These are phyloP conservation scores for Casuarius casuarius DNA, from an alignment of 2,113 vertebrate genomes.

Conservation along the genomic window DNA sequence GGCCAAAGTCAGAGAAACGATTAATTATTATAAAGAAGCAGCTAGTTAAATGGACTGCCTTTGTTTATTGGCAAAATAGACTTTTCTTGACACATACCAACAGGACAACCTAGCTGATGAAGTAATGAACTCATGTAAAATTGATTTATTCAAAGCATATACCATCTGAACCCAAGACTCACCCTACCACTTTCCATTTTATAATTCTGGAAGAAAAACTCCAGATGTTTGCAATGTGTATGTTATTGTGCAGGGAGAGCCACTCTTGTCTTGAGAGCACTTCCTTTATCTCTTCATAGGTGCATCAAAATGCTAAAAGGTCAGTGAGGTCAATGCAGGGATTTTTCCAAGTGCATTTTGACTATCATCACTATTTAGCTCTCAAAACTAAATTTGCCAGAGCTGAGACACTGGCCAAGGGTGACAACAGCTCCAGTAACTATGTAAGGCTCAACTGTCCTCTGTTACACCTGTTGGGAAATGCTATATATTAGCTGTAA, in stretches of 20 bases:
- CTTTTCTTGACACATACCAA: background rate
- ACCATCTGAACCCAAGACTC: background rate
- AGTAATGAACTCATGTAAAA: background rate
- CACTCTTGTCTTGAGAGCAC: background rate
- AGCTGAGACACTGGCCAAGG: background rate
- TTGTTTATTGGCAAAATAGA: background rate
- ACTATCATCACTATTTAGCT: background rate
- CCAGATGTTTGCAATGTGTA: background rate
- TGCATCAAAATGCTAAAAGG: background rate
- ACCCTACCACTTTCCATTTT: background rate
- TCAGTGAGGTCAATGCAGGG: background rate
- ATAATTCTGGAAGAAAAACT: background rate
- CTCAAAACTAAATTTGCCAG: background rate
- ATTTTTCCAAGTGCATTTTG: background rate
- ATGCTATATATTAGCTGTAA: background rate
- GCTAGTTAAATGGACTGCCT: background rate
- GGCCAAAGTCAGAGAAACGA: background rate
- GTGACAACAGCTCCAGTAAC: background rate
- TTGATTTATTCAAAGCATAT: background rate
- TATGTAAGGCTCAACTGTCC: background rate
- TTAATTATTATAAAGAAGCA: background rate
- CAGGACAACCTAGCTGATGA: background rate
- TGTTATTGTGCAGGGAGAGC: background rate
- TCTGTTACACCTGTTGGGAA: background rate
- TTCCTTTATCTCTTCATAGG: background rate